Conservation (phyloP, 2,888 invertebrate species). For the Scaptomyza reducta region DNA sequence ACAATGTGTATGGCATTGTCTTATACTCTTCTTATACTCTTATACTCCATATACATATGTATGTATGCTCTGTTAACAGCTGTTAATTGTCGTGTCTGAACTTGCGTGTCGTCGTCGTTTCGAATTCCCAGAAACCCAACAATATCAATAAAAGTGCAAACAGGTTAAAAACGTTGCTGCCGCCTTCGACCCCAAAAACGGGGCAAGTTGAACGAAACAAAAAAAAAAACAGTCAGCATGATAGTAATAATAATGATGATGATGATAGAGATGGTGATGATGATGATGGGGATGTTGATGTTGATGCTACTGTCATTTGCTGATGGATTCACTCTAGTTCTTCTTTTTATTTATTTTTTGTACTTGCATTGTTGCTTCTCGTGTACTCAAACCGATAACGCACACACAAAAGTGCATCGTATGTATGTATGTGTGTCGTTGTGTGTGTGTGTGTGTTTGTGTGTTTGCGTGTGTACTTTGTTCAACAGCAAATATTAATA, state of each 20-base stretch:
- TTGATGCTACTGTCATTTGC: slow-evolving; percentile 46
- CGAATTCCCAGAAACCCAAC: slow-evolving; percentile 14
- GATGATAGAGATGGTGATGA: not conserved
- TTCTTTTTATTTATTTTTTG: slow-evolving; percentile 59
- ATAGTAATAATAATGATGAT: not conserved
- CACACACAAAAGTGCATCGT: slow-evolving; percentile 51
- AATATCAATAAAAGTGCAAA: slow-evolving; percentile 41
- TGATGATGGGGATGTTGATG: slow-evolving; percentile 20
- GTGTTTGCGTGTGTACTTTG: slow-evolving; percentile 59
- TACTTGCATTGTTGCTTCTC: slow-evolving; percentile 54
- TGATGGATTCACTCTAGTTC: slow-evolving; percentile 73
- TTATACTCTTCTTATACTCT: too few relatives aligned
- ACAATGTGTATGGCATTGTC: too few relatives aligned
- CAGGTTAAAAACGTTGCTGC: slow-evolving; percentile 50
- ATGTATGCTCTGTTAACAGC: slow-evolving; percentile 6
- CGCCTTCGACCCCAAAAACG: slow-evolving; percentile 26
- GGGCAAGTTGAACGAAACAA: not conserved
- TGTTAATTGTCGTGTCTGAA: slow-evolving; percentile 24
- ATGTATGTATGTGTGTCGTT: not conserved
- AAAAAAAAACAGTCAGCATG: slow-evolving; percentile 20
- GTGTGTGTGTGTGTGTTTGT: slow-evolving; percentile 1
- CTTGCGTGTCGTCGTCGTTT: slow-evolving; percentile 13
- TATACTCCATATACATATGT: too few relatives aligned
- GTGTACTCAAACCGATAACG: slow-evolving; percentile 54
- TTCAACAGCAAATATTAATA: slow-evolving; percentile 66